A percentile compares a stretch with the other conserved stretches of the same genome.
phyloP scores from a whole-genome alignment of 2,797 vertebrate genomes.

The Lindbergichthys nudifrons region DNA sequence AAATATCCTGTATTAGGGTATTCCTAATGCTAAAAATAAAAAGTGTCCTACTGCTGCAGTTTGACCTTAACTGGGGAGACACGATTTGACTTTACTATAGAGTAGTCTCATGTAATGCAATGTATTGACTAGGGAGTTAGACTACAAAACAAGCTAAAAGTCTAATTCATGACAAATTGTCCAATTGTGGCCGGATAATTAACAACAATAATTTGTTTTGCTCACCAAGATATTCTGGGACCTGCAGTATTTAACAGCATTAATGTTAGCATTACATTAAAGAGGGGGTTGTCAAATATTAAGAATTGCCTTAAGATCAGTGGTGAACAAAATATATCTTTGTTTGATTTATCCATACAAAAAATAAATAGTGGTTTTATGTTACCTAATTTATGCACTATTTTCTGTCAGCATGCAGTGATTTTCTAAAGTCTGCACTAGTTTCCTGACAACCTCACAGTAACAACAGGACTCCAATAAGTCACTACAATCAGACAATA shows the following conservation, averaged over 20 bases:
- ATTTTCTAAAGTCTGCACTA: constrained; percentile 2
- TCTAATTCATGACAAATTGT: too few relatives aligned
- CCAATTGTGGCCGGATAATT: too few relatives aligned
- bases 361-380: neutral
- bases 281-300: too few relatives aligned
- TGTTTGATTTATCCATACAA: neutral
- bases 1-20: neutral
- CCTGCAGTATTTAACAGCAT: too few relatives aligned
- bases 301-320: neutral
- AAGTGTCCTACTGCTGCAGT: neutral
- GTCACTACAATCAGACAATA: neutral
- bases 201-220: too few relatives aligned
- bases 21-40: neutral
- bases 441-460: neutral
- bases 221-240: too few relatives aligned
- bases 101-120: neutral
- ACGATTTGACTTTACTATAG: too few relatives aligned
- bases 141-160: neutral
- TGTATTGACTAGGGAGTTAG: neutral
- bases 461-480: neutral
- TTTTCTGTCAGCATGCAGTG: neutral
- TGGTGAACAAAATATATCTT: neutral
- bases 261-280: too few relatives aligned
- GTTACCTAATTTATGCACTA: neutral
- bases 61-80: too few relatives aligned